Conservation (phyloP, 2,888 invertebrate species). For the Catocala fraxini region DNA sequence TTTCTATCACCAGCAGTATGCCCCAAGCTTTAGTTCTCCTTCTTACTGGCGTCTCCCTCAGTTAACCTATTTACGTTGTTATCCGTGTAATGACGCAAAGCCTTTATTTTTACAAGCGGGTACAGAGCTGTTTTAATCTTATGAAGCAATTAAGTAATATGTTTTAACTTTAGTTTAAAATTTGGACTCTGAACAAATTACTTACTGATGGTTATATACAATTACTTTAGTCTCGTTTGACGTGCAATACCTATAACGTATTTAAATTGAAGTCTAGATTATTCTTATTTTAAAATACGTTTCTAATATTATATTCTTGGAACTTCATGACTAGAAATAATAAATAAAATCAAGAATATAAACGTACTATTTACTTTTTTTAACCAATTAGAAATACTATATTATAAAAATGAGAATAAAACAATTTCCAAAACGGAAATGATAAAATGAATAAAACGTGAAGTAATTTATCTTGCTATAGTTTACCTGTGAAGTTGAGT, state of each 20-base stretch:
- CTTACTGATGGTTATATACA: too few relatives aligned
- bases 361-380: too few relatives aligned
- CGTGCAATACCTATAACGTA: too few relatives aligned
- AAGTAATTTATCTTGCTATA: constrained; percentile 4
- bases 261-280: too few relatives aligned
- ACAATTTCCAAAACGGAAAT: too few relatives aligned
- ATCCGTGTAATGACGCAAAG: constrained; percentile 46
- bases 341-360: too few relatives aligned
- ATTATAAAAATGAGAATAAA: too few relatives aligned
- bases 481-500: constrained; percentile 2
- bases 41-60: constrained; percentile 24
- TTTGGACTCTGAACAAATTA: neutral
- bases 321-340: too few relatives aligned
- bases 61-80: constrained; percentile 54
- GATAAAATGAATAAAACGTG: neutral
- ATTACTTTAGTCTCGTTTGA: too few relatives aligned
- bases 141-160: constrained; percentile 24
- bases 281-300: too few relatives aligned
- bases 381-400: too few relatives aligned
- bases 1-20: constrained; percentile 11
- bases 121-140: constrained; percentile 30
- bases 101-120: constrained; percentile 46
- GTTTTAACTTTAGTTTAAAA: constrained; percentile 19
- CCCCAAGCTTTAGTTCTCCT: constrained; percentile 21
- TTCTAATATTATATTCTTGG: too few relatives aligned